Percentiles rank a stretch among this genome's conserved stretches.
Conservation (phyloP, 2,797 vertebrate species). For the Chelonia mydas region DNA sequence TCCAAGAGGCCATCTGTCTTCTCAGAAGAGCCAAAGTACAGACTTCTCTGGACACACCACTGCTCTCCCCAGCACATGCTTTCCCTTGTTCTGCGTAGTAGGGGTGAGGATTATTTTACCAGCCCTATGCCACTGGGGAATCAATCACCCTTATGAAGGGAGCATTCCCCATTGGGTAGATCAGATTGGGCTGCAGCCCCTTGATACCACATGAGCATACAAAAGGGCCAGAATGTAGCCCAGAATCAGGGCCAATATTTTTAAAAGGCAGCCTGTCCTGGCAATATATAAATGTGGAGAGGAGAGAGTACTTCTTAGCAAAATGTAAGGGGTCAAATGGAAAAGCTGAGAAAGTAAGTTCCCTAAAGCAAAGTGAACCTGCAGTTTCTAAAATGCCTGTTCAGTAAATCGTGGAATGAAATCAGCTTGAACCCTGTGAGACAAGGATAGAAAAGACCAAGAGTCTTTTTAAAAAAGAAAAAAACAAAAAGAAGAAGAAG, state of each 20-base stretch:
- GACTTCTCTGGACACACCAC: background rate
- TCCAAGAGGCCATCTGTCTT: background rate
- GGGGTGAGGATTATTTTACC: background rate
- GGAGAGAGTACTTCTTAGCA: background rate
- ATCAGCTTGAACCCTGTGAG: background rate
- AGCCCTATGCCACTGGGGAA: background rate
- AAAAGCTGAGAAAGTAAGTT: background rate
- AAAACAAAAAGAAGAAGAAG: background rate
- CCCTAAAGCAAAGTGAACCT: background rate
- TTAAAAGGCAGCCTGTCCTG: background rate
- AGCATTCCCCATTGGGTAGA: background rate
- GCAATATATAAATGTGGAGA: background rate
- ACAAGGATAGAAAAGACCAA: background rate
- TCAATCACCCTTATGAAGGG: background rate
- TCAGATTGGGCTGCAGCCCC: fast-evolving
- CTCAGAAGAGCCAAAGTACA: background rate
- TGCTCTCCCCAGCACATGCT: background rate
- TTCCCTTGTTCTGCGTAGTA: background rate
- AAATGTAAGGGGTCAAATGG: background rate
- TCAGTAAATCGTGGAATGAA: background rate
- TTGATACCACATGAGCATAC: background rate
- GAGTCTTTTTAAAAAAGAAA: background rate
- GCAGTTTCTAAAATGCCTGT: background rate
- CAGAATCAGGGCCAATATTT: background rate
- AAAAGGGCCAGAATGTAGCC: background rate